These are phyloP conservation scores for Dysidea cf. avara DNA, from an alignment of 37 sponge, comb jelly and placozoan genomes.

Conservation along the genomic window DNA sequence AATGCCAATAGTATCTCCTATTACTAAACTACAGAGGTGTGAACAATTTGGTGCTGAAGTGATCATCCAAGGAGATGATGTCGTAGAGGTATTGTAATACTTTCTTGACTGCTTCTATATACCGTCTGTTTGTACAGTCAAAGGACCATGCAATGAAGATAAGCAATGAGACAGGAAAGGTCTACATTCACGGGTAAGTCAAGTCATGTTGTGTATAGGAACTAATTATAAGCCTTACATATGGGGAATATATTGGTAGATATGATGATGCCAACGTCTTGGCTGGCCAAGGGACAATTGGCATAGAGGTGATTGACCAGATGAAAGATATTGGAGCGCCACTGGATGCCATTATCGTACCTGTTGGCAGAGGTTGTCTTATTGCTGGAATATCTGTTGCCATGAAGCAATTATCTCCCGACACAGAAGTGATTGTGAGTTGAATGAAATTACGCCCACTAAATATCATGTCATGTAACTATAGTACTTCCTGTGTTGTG, in stretches of 20 bases:
- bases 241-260: too few relatives aligned
- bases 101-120: too few relatives aligned
- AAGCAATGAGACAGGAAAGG: too few relatives aligned
- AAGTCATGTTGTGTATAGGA: too few relatives aligned
- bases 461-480: neutral
- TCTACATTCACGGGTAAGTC: conserved; percentile 82
- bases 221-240: too few relatives aligned
- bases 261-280: conserved; percentile 76
- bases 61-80: conserved; percentile 46
- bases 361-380: conserved; percentile 88
- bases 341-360: conserved; percentile 81
- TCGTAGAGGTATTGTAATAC: too few relatives aligned
- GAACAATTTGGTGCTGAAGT: conserved; percentile 61
- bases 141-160: conserved; percentile 56
- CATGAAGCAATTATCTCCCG: too few relatives aligned
- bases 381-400: conserved; percentile 82
- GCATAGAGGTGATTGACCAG: conserved; percentile 78
- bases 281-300: conserved; percentile 85
- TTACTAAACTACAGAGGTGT: conserved; percentile 69
- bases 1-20: conserved; percentile 78
- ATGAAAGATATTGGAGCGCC: conserved; percentile 38
- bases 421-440: conserved; percentile 83
- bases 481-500: too few relatives aligned
- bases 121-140: conserved; percentile 7
- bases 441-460: neutral